These are phyloP conservation scores for Tetragonula clypearis DNA, from an alignment of 1,140 invertebrate species.

Conservation along the genomic window DNA sequence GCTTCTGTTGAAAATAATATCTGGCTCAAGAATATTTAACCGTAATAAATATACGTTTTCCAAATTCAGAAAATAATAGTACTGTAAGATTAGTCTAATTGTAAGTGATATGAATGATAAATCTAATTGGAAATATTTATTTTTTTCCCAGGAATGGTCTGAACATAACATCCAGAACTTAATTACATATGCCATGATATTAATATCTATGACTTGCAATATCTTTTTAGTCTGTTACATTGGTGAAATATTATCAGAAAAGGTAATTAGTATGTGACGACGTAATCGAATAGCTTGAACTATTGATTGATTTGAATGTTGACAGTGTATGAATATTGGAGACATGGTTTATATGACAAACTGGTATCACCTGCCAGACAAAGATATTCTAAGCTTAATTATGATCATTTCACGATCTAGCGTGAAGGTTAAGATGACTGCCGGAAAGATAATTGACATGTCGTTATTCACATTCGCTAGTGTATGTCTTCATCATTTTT, in stretches of 20 bases:
- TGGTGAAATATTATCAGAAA: constrained; percentile 59
- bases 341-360: constrained; percentile 62
- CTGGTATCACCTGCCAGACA: constrained; percentile 63
- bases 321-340: constrained; percentile 64
- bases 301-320: neutral
- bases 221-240: constrained; percentile 71
- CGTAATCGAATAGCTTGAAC: neutral
- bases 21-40: neutral
- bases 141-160: constrained; percentile 64
- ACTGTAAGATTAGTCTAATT: neutral
- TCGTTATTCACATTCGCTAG: constrained; percentile 65
- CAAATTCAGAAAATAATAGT: neutral
- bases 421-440: constrained; percentile 58
- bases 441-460: constrained; percentile 63
- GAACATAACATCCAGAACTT: constrained; percentile 29
- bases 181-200: constrained; percentile 32
- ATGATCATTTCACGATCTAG: constrained; percentile 65
- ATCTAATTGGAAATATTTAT: neutral
- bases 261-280: neutral
- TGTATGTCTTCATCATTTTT: constrained; percentile 52
- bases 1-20: neutral
- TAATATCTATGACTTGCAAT: constrained; percentile 59
- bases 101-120: neutral
- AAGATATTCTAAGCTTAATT: constrained; percentile 52
- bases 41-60: neutral